Evolutionary conservation across 2,113 vertebrate genomes (phyloP), one percentile per base, ranked within the genome.

Genomic region (Pedionomus torquatus): DNA sequence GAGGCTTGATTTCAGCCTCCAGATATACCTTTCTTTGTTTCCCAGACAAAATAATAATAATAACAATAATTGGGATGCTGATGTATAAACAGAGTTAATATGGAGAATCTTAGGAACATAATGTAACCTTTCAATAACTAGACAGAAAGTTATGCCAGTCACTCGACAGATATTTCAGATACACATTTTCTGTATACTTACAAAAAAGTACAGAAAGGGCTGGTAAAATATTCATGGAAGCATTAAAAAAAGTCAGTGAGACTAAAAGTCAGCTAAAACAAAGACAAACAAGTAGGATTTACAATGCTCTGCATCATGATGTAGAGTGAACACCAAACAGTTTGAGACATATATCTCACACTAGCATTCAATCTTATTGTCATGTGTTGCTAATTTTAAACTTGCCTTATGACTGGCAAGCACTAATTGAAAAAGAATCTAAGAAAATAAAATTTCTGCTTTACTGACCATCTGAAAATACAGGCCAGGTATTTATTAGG

Each of bases 1-100:
- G 96, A 95, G 78, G 60, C 68, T 97, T 92, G 90, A 96, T 95
- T 97, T 97, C 63, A 76, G 75, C 95, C 96, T 97, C 95, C 71
- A 96, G 95, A 94, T 87, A 96, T 65, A 89, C 37, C 18, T n/a
- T 71, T 90, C 77, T 96, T 91, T 90, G 35, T 94, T 98, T 97
- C 55, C 44, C 63, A 95, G 88, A 64, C 69, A 93, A 97, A 97
- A 87, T 75, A 92, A 79, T 79, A 91, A 68, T 54, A 54, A 72
- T 24, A 60, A 93, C 20, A 76, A 79, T 92, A 97, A 97, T 97
- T 93, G 80, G 75, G 31, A 93, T 89, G 49, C 82, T 94, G 69
- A 88, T 89, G 21, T 64, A 90, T 90, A 96, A 97, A 94, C 41
- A 97, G 41, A 68, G 48, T 80, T 92, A 94, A 85, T 44, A 90